Base-by-base conservation (phyloP, 2,113 vertebrate species). In the Muntiacus muntjak region DNA sequence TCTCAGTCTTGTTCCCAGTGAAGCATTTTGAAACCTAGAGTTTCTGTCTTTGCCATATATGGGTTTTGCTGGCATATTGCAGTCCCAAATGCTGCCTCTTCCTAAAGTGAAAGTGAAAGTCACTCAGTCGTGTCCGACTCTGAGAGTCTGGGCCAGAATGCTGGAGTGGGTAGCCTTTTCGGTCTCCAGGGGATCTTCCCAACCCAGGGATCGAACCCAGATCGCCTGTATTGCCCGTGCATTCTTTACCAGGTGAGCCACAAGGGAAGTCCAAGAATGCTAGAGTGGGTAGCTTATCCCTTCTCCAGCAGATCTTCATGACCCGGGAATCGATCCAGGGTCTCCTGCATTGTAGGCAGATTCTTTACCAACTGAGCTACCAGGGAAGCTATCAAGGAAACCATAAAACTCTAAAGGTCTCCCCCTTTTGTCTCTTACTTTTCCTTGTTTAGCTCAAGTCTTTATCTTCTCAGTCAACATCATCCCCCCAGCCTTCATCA, bases 181-280 rank as follows among this genome's bases (percentile, higher is more conserved):
- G 5, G 3, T 1, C 67, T 40, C 67, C 36, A 40, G n/a, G 67
- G 36, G 67, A 40, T 13, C 67, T 40, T 36, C n/a, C 19, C 5
- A 74, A 36, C n/a, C 10, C 67, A 40, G n/a, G n/a, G 67, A 74
- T 3, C 0, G 3, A 40, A 40, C 10, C 67, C 19, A 23, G 67
- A 10, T 23, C n/a, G 40, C n/a, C 19, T 0, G 0, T 36, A 40
- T 40, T 40, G n/a, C n/a, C 6, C n/a, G 5, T 13, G 19, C 10
- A 74, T 74, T 71, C 19, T 71, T 74, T n/a, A n/a, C 17, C 64
- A 67, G 64, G 8, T n/a, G 1, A n/a, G 64, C 64, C 67, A 40
- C 67, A n/a, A 23, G 19, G 10, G 67, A 71, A 71, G 67, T 5
- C 67, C 19, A 40, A 40, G 67, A 23, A 40, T 23, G 6, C n/a